Evolutionary conservation across 2,797 vertebrate species (phyloP), one percentile per base, ranked within the genome.

Genomic region (Anguilla marmorata): DNA sequence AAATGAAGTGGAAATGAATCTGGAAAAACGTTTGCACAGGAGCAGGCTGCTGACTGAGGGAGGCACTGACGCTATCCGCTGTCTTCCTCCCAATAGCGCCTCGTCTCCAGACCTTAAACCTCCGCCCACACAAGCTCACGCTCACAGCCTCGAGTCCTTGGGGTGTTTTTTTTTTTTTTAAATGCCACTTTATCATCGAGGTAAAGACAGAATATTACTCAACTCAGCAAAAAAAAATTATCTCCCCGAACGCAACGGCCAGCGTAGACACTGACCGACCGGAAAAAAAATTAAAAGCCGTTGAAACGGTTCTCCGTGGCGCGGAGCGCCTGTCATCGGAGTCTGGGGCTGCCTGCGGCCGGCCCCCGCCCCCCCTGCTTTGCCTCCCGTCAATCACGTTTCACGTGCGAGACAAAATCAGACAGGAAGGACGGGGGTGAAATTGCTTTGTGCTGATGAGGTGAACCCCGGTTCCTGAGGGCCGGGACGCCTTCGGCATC

Each of bases 391-490:
- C n/a, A 72, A 72, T 72, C 69, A 72, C 69, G 33, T 8, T 33
- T 72, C 27, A 30, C 33, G n/a, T 30, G 9, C 27, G 6, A 11
- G 69, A 72, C 27, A 72, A 11, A 72, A 72, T 33, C n/a, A 27
- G 63, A 69, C 63, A 72, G 69, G 27, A 30, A 9, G 69, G 69
- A 72, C 69, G 14, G 69, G 41, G 69, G n/a, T 72, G 69, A 33
- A 72, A 72, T 79, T 79, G 74, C 14, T 79, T 79, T 79, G 74
- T 33, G 69, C 69, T 72, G n/a, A 33, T 72, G 69, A 72, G 27
- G 69, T 72, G 74, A 45, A 21, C 33, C 74, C 14, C 19, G 74
- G 37, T 21, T 79, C 37, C 33, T 79, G 69, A 33, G 27, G 69
- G 69, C 74, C 30, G 37, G 16, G 14, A 79, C 14, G 37, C 74